A percentile compares a stretch with the other conserved stretches of the same genome.
phyloP scores from a whole-genome alignment of 2,888 invertebrate species.

The Amphipoea oculea region DNA sequence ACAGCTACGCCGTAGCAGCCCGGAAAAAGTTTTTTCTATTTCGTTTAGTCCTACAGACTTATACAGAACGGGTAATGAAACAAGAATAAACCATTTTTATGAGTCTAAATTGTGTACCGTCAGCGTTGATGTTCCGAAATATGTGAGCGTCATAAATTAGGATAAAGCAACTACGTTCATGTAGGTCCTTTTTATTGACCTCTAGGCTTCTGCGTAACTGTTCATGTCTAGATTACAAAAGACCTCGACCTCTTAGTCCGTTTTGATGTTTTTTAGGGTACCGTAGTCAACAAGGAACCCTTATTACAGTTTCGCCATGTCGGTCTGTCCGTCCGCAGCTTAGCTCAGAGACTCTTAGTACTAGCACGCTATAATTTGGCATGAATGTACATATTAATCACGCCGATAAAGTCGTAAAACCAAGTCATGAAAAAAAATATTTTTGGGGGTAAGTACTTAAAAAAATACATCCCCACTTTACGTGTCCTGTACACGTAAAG shows the following conservation, averaged over 20 bases:
- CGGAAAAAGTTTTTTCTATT: not conserved
- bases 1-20: conserved; percentile 23
- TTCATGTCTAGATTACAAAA: not conserved
- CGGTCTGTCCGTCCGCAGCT: not conserved
- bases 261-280: not conserved
- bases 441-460: too few relatives aligned
- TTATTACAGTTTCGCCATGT: too few relatives aligned
- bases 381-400: not conserved
- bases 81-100: not conserved
- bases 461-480: too few relatives aligned
- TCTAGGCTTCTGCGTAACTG: not conserved
- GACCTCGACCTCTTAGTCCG: not conserved
- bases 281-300: not conserved
- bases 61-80: not conserved
- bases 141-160: not conserved
- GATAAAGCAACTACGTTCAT: not conserved
- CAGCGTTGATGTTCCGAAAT: not conserved
- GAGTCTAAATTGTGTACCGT: not conserved
- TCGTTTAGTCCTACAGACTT: not conserved
- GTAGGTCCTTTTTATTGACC: not conserved
- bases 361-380: too few relatives aligned
- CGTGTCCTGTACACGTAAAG: too few relatives aligned
- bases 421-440: too few relatives aligned
- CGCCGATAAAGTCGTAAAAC: not conserved
- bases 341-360: not conserved